Evolutionary conservation across 2,797 vertebrate species (phyloP).

Genomic region (Acanthiza pusilla): DNA sequence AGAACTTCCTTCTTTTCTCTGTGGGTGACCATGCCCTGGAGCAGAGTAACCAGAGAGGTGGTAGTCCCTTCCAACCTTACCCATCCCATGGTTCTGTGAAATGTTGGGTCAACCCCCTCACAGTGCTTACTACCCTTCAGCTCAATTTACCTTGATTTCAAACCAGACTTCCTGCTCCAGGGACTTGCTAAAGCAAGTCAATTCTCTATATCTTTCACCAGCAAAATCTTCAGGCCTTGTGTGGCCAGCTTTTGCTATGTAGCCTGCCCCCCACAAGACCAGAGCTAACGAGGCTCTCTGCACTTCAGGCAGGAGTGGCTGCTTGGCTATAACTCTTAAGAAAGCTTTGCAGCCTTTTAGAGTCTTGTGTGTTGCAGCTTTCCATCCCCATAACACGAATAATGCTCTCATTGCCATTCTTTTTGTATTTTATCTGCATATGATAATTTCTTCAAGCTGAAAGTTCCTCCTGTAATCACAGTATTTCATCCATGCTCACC

Average conservation of each 20-base stretch:
- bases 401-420: not conserved
- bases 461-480: not conserved
- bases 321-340: not conserved
- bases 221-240: not conserved
- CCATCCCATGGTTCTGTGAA: not conserved
- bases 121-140: not conserved
- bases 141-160: not conserved
- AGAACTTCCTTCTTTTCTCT: not conserved
- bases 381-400: not conserved
- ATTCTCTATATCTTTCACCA: not conserved
- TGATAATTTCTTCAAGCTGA: not conserved
- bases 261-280: not conserved
- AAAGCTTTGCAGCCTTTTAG: not conserved
- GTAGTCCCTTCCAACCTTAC: not conserved
- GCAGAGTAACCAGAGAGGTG: not conserved
- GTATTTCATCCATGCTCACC: not conserved
- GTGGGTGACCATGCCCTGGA: not conserved
- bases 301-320: not conserved
- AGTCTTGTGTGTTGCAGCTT: not conserved
- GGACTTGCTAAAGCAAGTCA: not conserved
- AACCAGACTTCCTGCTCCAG: not conserved
- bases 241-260: not conserved
- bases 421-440: not conserved
- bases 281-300: not conserved
- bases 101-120: accelerated